A percentile compares a stretch with the other conserved stretches of the same genome.
These are phyloP conservation scores for Genyomyrus donnyi DNA, from an alignment of 2,113 vertebrate species.

Conservation along the genomic window DNA sequence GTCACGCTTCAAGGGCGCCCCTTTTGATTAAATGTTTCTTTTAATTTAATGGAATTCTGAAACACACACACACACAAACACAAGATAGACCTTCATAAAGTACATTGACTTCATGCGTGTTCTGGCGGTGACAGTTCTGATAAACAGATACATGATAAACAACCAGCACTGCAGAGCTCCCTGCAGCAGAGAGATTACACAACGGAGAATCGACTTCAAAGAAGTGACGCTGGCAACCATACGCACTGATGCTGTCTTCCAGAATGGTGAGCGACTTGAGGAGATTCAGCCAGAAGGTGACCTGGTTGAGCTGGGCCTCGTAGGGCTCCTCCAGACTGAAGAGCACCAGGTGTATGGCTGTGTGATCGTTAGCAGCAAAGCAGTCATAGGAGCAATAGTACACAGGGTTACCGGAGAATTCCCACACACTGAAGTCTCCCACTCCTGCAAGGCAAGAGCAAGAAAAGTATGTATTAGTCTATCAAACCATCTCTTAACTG, in stretches of 20 bases:
- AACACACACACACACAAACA: background rate
- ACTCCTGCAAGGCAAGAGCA: conserved; percentile 62
- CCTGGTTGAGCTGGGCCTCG: conserved; percentile 88
- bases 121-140: background rate
- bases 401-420: conserved; percentile 93
- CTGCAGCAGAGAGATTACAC: background rate
- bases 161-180: background rate
- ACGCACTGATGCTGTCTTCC: conserved; percentile 78
- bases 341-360: conserved; percentile 79
- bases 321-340: conserved; percentile 94
- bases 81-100: background rate
- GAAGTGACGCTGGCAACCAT: background rate
- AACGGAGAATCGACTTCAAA: background rate
- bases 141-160: background rate
- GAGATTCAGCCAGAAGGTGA: conserved; percentile 94
- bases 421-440: conserved; percentile 94
- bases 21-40: background rate
- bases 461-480: background rate
- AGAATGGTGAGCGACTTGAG: conserved; percentile 82
- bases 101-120: background rate
- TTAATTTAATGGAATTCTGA: background rate
- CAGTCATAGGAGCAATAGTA: conserved; percentile 94
- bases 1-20: background rate
- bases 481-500: background rate
- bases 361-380: conserved; percentile 86